A percentile compares a stretch with the other conserved stretches of the same genome.
Conservation (phyloP, 2,797 vertebrate species). For the Pterois miles region DNA sequence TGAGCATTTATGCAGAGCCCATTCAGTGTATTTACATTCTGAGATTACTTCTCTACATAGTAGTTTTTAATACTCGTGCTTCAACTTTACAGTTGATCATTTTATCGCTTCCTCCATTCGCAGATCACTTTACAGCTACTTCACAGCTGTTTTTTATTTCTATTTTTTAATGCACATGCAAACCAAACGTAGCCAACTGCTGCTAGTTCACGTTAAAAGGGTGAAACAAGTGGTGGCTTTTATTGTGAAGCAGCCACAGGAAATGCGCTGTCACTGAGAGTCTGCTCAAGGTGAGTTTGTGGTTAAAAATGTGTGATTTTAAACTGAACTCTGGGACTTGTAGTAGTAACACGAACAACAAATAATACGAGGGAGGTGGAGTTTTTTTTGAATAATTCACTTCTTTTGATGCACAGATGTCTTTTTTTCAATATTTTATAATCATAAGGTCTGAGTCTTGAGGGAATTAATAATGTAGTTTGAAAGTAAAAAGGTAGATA, state of each 20-base stretch:
- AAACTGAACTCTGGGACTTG: neutral
- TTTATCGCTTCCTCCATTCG: neutral
- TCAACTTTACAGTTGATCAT: neutral
- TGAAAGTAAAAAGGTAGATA: neutral
- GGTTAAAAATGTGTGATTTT: neutral
- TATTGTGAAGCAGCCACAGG: slow-evolving; percentile 7
- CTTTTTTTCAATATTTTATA: neutral
- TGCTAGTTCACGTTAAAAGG: neutral
- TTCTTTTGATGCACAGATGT: neutral
- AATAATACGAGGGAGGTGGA: too few species aligned
- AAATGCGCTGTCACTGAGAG: neutral
- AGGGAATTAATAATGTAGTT: neutral
- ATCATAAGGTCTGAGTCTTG: neutral
- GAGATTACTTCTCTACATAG: neutral
- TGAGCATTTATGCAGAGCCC: neutral
- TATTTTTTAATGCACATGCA: too few species aligned
- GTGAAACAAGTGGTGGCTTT: neutral
- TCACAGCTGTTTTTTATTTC: too few species aligned
- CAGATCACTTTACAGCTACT: neutral
- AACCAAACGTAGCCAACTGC: neutral
- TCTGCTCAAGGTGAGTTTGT: neutral
- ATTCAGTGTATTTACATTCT: neutral
- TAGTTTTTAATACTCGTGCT: neutral
- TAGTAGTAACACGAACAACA: too few species aligned
- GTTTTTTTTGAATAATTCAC: neutral